Conservation (phyloP, 1,140 invertebrate genomes). For the Armadillidium nasatum region DNA sequence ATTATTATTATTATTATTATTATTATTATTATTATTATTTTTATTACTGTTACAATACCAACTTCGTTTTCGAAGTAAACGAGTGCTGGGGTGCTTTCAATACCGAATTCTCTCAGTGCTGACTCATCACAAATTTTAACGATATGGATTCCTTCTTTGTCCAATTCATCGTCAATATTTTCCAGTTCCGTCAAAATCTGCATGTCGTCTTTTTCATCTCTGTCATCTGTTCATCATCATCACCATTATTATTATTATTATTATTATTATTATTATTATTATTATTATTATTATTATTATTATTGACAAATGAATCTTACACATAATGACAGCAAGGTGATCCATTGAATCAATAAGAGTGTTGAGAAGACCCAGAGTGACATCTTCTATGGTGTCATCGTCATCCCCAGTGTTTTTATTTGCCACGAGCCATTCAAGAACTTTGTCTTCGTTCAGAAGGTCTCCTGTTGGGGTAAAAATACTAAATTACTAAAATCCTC, state of each 20-base stretch:
- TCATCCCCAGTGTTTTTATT: slow-evolving; percentile 89
- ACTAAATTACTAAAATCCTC: slow-evolving; percentile 22
- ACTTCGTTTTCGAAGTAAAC: slow-evolving; percentile 46
- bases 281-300: no score
- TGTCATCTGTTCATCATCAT: slow-evolving; percentile 29
- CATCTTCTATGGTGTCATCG: slow-evolving; percentile 89
- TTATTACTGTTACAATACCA: no score
- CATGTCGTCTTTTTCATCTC: slow-evolving; percentile 49
- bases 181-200: slow-evolving; percentile 49
- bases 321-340: slow-evolving; percentile 86
- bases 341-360: slow-evolving; percentile 85
- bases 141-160: slow-evolving; percentile 71
- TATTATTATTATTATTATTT: no score
- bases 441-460: slow-evolving; percentile 82
- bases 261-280: no score
- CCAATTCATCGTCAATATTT: slow-evolving; percentile 50
- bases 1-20: no score
- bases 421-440: slow-evolving; percentile 85
- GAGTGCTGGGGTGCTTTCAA: slow-evolving; percentile 67
- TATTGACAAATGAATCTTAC: slow-evolving; percentile 67
- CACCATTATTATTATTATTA: no score
- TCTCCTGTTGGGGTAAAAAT: slow-evolving; percentile 79
- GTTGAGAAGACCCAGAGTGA: slow-evolving; percentile 65
- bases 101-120: slow-evolving; percentile 76
- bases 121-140: slow-evolving; percentile 80